phyloP scores from a whole-genome alignment of 1,140 invertebrate species.

The Callitettix versicolor region DNA sequence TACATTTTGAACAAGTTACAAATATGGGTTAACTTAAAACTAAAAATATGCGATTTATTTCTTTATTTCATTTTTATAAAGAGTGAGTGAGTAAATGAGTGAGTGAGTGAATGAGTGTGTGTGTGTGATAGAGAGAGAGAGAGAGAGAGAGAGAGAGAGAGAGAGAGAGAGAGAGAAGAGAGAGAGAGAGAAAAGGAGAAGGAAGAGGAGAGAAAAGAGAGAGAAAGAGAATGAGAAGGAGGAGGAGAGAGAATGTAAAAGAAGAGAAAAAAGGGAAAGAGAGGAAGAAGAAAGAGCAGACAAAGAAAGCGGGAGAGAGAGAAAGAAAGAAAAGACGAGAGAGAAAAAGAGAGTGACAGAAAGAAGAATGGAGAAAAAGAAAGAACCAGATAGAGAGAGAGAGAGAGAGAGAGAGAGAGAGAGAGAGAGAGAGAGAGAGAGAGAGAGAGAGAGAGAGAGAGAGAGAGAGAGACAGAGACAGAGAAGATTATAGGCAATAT shows the following conservation, averaged over 20 bases:
- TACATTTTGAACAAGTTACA: too few relatives aligned
- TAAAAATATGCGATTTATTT: too few relatives aligned
- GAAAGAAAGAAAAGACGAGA: too few relatives aligned
- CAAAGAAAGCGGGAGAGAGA: neutral
- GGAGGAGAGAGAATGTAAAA: neutral
- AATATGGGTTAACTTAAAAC: too few relatives aligned
- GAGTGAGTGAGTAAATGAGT: neutral
- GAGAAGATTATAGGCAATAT: too few relatives aligned
- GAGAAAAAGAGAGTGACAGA: neutral
- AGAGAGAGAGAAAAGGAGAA: neutral
- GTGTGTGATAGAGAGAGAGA: too few relatives aligned
- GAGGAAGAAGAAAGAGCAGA: neutral
- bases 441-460: constrained; percentile 7
- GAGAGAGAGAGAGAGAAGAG: neutral
- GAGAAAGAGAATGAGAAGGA: neutral
- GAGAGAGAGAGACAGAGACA: constrained; percentile 5
- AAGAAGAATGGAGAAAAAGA: neutral
- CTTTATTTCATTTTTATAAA: too few relatives aligned
- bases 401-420: constrained; percentile 7
- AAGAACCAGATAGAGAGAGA: too few relatives aligned
- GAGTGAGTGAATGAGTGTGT: too few relatives aligned
- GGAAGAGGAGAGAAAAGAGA: neutral
- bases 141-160: neutral
- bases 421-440: constrained; percentile 8
- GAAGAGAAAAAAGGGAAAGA: neutral